Base-by-base conservation (phyloP, 2,888 invertebrate species). In the Eristalinus sepulchralis region DNA sequence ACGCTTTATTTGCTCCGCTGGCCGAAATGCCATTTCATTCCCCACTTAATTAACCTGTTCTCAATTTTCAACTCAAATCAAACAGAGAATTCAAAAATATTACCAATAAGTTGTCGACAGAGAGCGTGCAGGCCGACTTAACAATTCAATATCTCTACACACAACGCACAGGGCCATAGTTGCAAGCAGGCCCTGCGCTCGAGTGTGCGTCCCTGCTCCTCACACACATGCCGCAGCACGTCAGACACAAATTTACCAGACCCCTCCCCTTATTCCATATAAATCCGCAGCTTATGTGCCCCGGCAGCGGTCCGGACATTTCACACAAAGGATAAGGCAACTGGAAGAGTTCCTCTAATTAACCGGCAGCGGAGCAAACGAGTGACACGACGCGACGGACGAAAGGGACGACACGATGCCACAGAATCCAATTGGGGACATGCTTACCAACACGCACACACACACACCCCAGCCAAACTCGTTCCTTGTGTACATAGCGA, bases 71-170 rank as follows among this genome's bases (percentile, higher is more conserved):
- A 75, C 86, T 83, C 83, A 83, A 86, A 83, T 86, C 83, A 75
- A 83, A 86, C 86, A 83, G 83, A 83, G 86, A 86, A 86, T 86
- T 86, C 79, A 82, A 86, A 78, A 75, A 83, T 86, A 77, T 79
- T 86, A 78, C 78, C 83, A 86, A 86, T 86, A 83, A 86, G 83
- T 86, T 83, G 86, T 86, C 86, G 86, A 86, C 86, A 86, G 83
- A 75, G 75, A 86, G 71, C 83, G 73, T 86, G 86, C 83, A 83
- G 86, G 75, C 78, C 78, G 75, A 86, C 70, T 86, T 86, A 86
- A 86, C 86, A 86, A 86, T 83, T 86, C 83, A 86, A 86, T 86
- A 47, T 17, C 47, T 47, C 2, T 27, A 27, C 27, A 27, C 27
- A 27, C 27, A 27, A 17, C 47, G 17, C 47, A 82, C 70, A 66